Evolutionary conservation across 2,113 vertebrate species (phyloP), one percentile per base, ranked within the genome.

Genomic region (Laterallus jamaicensis): DNA sequence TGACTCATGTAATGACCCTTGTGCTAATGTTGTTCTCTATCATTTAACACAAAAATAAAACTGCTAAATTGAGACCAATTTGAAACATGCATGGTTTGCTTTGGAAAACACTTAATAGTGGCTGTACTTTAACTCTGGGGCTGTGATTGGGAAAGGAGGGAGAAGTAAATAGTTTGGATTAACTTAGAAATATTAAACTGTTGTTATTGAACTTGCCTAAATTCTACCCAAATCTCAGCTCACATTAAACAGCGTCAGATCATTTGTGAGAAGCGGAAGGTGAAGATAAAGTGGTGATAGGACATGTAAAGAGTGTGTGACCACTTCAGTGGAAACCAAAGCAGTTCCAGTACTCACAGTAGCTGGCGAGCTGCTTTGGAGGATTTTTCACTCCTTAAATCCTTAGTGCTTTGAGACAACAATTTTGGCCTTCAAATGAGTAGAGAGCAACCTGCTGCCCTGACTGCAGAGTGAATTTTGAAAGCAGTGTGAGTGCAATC

Each of bases 31-130:
- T 73, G 69, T 92, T 92, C 95, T 82, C 83, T 94, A 28, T 96
- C 88, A 95, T 96, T 95, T 91, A 89, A 93, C 84, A 75, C 82
- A 94, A 91, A 96, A 96, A 97, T 93, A 95, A 95, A 90, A 66
- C 91, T 56, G 42, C 87, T 95, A 94, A 94, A 81, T 84, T 54
- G 92, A 91, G 91, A 92, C 37, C 10, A 6, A 68, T 86, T 91
- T 86, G 78, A 75, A 93, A 82, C 21, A 6, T n/a, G 59, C 0
- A 7, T 92, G 75, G 62, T 82, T 96, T 88, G 78, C 71, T 91
- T 90, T 91, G 74, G 86, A 86, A 81, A 62, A 69, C 10, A 25
- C 44, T 77, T 87, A 84, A 92, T 86, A 67, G 83, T 39, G 42
- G 83, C 64, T 86, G 9, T 81, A 35, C 76, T 86, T 84, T 49